Conservation (phyloP, 92 coral and sea anemone species). For the Parazoanthus darwini region DNA sequence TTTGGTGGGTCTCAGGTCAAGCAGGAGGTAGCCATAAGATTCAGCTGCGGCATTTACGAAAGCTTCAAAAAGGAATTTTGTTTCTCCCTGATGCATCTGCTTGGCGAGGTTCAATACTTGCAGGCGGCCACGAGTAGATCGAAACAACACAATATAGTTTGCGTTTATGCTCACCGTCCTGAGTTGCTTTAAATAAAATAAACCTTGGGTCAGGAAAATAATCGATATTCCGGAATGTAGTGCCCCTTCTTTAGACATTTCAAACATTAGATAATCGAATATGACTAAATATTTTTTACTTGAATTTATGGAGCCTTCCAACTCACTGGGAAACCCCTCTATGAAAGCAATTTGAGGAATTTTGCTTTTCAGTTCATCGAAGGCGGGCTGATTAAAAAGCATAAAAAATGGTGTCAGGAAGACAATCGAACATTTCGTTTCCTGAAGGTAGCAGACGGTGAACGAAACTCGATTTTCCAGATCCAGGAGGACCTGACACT, state of each 20-base stretch:
- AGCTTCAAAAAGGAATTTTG: no score
- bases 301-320: constrained; percentile 8
- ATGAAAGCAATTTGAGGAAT: constrained; percentile 15
- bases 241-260: constrained; percentile 17
- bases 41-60: no score
- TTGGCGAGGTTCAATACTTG: no score
- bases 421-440: background rate
- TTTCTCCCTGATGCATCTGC: no score
- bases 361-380: constrained; percentile 5
- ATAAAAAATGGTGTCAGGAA: constrained; percentile 1
- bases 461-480: background rate
- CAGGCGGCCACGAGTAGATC: background rate
- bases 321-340: constrained; percentile 3
- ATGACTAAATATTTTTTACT: constrained; percentile 4
- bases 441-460: background rate
- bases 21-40: no score
- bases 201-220: constrained; percentile 24
- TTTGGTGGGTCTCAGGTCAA: no score
- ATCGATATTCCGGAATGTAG: constrained; percentile 10
- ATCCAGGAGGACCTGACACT: background rate
- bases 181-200: constrained; percentile 9
- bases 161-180: constrained; percentile 13
- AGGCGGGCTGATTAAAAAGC: constrained; percentile 16
- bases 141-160: constrained; percentile 14
- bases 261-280: background rate